Base-by-base conservation (phyloP, 30 jellyfish, hydroid and myxozoan species). In the Nemopilema nomurai region DNA sequence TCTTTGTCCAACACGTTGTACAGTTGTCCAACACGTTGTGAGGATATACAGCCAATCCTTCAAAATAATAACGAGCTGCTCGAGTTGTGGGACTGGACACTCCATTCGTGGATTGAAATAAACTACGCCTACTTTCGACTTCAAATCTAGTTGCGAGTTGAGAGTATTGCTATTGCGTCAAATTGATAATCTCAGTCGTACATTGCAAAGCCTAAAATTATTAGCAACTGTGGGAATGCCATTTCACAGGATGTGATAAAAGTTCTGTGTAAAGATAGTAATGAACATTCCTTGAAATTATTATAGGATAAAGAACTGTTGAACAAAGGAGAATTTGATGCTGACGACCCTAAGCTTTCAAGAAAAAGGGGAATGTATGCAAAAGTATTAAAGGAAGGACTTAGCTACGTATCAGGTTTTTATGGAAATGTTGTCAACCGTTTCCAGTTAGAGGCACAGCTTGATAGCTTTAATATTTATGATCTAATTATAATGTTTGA, bases 261-360 rank as follows among this genome's bases (percentile, higher is more conserved):
- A n/a, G 63, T 69, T 22, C 3, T 77, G 82, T 57, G 49, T 18
- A 77, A 77, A 63, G 84, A 74, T 49, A 28, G 71, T 8, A 49
- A 74, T 51, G 71, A 29, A 23, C 28, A 49, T 74, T 31, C 84
- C 71, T 75, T 76, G 66, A 82, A 85, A 70, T 41, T 75, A 63
- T 85, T 77, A 51, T 85, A 90, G 87, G 92, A 83, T 29, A 69
- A 28, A 67, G 90, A 75, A 19, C 33, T 78, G 72, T 20, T 76
- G 77, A 76, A 92, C 62, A 50, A 75, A 75, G 41, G 78, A 32
- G 84, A 75, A 41, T 33, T 77, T 24, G 79, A 80, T 49, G 93
- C 63, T 24, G 79, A 89, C 53, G 93, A 84, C 31, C 87, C 93
- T 16, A 84, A 75, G 50, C 93, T 82, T 22, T 69, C 92, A 49